Conservation (phyloP, 2,113 vertebrate genomes). For the Cottus gobio region DNA sequence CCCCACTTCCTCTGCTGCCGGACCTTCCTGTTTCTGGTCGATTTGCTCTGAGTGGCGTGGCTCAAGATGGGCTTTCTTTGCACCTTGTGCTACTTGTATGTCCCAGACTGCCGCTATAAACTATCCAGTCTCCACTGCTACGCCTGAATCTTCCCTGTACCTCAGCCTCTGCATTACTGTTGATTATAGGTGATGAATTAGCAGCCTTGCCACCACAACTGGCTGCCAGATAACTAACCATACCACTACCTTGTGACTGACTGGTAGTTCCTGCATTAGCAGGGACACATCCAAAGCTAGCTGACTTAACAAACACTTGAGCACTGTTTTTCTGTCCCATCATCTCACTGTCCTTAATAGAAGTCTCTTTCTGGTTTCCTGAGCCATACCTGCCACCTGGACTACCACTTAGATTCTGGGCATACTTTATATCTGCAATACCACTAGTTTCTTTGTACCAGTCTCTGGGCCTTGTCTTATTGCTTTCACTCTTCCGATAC, state of each 20-base stretch:
- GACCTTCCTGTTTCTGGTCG: constrained; percentile 4
- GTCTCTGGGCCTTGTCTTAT: background rate
- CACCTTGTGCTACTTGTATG: background rate
- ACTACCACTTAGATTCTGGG: background rate
- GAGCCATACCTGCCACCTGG: background rate
- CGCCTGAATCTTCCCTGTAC: background rate
- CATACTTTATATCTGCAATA: background rate
- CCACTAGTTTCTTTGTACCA: background rate
- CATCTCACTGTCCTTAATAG: background rate
- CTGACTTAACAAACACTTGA: background rate
- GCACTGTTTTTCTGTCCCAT: background rate
- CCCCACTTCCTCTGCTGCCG: background rate
- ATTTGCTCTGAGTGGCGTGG: background rate
- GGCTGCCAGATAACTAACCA: background rate
- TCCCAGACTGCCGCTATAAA: background rate
- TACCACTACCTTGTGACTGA: background rate
- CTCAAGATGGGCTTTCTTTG: background rate
- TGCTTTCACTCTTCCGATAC: background rate
- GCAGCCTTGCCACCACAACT: background rate
- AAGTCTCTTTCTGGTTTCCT: background rate
- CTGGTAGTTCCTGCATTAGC: background rate
- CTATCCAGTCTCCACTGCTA: background rate
- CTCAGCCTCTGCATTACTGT: background rate
- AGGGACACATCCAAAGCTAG: background rate
- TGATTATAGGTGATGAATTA: background rate